Evolutionary conservation across 2,888 invertebrate species (phyloP), one percentile per base, ranked within the genome.

Genomic region (Leucophenga maculata): DNA sequence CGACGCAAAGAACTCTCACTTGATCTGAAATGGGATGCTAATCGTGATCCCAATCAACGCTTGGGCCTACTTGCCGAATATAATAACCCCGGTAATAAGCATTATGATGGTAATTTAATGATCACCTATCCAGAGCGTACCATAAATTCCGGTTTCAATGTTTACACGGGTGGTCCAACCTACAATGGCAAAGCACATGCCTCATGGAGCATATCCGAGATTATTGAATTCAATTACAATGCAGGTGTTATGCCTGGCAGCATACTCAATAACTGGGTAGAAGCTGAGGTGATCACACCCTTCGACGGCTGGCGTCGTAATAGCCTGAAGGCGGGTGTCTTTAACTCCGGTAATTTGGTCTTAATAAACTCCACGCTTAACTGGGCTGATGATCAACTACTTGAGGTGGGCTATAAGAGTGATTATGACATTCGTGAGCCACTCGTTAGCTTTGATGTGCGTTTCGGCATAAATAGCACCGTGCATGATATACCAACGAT

Each of bases 11-110:
- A 93, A 31, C 89, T 93, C 0, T 93, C 92, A 4, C 89, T 94
- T 1, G 93, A 94, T 69, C 86, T 96, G 18, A 94, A 94, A 86
- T 96, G 95, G 95, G 95, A 96, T 83, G 95, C 94, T 0, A 95
- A 95, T 87, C 90, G 95, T 8, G 94, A 95, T 89, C 95, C 95
- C 0, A 91, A 92, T 60, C 92, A 94, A 85, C 76, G 87, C 26
- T 67, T 89, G 13, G 88, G 86, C 0, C 65, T 89, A 0, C 91
- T 91, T 68, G 88, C 92, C 0, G 92, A 93, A 72, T 90, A 93
- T 65, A 91, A 91, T 74, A 92, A 90, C 79, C 90, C 91, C 69
- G 90, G 90, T 0, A 86, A 89, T 0, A 91, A 91, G 85, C 92
- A 93, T 74, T 91, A 93, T 76, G 92, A 90, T 55, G 93, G 92